phyloP scores from a whole-genome alignment of 2,888 invertebrate species.

The Pollenia angustigena region DNA sequence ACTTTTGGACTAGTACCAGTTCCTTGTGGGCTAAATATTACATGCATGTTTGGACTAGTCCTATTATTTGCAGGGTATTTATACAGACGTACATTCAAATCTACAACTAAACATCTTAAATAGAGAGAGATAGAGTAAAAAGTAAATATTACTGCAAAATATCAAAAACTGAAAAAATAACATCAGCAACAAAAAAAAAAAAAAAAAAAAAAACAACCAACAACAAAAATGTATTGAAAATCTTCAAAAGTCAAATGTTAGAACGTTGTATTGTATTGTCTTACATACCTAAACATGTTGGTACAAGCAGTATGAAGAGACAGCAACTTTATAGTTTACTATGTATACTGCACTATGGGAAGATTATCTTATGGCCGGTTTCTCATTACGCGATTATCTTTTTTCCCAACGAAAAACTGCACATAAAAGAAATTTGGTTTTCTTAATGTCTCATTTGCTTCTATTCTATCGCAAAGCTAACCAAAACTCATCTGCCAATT shows the following conservation, averaged over 20 bases:
- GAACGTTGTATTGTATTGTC: constrained; percentile 38
- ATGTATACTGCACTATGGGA: constrained; percentile 35
- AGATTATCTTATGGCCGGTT: background rate
- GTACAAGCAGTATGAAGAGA: background rate
- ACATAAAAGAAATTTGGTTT: no score
- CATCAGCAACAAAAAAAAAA: background rate
- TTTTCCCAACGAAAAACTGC: no score
- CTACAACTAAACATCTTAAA: background rate
- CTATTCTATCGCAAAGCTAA: no score
- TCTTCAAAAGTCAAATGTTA: constrained; percentile 70
- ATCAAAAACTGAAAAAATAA: constrained; percentile 20
- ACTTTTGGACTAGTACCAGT: no score
- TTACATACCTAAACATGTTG: constrained; percentile 8
- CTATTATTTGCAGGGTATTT: no score
- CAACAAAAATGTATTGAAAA: constrained; percentile 50
- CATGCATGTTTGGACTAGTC: no score
- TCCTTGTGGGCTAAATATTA: no score
- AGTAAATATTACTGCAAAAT: constrained; percentile 20
- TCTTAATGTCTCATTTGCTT: no score
- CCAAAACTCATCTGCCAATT: no score
- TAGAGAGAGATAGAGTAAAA: background rate
- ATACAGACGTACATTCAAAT: background rate
- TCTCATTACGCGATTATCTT: no score
- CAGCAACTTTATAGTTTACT: background rate
- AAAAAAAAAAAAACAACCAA: background rate